Evolutionary conservation across 2,888 invertebrate genomes (phyloP).

Genomic region (Lycocerus yunnanus): DNA sequence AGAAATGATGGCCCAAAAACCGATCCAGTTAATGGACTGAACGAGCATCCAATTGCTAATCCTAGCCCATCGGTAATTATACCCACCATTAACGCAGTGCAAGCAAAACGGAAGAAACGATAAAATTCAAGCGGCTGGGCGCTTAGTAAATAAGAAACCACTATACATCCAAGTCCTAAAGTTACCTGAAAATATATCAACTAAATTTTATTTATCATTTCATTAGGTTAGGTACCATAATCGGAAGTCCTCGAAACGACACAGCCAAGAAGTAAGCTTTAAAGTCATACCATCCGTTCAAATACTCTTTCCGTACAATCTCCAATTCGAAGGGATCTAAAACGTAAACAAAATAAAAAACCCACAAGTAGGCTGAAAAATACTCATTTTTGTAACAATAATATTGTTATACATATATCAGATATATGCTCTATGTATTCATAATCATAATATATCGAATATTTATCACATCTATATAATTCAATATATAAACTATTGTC

Average conservation of each 20-base stretch:
- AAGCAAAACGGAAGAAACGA: background rate
- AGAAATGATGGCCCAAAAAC: background rate
- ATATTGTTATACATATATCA: too few species aligned
- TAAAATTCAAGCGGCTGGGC: background rate
- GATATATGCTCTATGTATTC: too few species aligned
- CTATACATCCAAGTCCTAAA: background rate
- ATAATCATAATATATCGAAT: too few species aligned
- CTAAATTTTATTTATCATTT: background rate
- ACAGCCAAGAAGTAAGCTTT: slow-evolving; percentile 66
- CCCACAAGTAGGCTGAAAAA: too few species aligned
- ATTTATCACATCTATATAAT: too few species aligned
- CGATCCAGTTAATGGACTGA: background rate
- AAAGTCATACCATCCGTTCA: slow-evolving; percentile 69
- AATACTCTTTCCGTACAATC: slow-evolving; percentile 64
- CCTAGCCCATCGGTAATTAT: background rate
- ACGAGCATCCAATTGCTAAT: background rate
- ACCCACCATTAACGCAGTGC: background rate
- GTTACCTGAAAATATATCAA: background rate
- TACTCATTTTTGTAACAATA: too few species aligned
- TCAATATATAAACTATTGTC: too few species aligned
- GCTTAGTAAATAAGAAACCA: background rate
- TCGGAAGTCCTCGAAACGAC: slow-evolving; percentile 61
- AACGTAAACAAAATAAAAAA: slow-evolving; percentile 34
- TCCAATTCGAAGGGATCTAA: slow-evolving; percentile 66
- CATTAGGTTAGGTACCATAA: slow-evolving; percentile 29